Conservation (phyloP, 2,888 invertebrate species). For the Drosophila mayaguana region DNA sequence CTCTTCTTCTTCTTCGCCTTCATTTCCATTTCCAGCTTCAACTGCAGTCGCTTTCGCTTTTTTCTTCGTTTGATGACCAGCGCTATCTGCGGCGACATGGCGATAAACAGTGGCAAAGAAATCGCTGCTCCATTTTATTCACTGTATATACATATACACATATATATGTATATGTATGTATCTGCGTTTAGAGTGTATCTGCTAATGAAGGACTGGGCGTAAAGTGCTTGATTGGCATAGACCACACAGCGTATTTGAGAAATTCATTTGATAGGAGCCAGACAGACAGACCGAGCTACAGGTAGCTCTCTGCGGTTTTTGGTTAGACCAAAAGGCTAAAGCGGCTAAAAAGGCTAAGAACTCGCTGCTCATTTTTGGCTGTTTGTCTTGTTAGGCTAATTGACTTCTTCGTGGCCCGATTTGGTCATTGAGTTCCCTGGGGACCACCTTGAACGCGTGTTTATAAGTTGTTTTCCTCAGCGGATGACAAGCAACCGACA, state of each 20-base stretch:
- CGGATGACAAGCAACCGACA: conserved; percentile 55
- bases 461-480: conserved; percentile 59
- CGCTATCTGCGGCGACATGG: conserved; percentile 53
- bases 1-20: background rate
- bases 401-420: conserved; percentile 69
- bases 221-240: conserved; percentile 81
- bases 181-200: conserved; percentile 4
- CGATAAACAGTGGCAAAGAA: conserved; percentile 52
- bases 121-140: conserved; percentile 9
- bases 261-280: conserved; percentile 66
- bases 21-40: conserved; percentile 4
- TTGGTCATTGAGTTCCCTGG: conserved; percentile 31
- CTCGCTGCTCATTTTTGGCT: conserved; percentile 47
- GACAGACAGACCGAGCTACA: conserved; percentile 11
- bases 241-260: conserved; percentile 71
- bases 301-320: conserved; percentile 49
- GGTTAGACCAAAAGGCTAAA: conserved; percentile 30
- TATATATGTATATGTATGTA: background rate
- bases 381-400: conserved; percentile 83
- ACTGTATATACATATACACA: background rate
- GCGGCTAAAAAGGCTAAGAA: conserved; percentile 2
- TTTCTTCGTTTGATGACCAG: conserved; percentile 36
- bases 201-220: conserved; percentile 76
- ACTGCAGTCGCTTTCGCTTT: conserved; percentile 4
- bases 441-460: conserved; percentile 70